Evolutionary conservation across 2,113 vertebrate genomes (phyloP).

Genomic region (Engraulis encrasicolus): DNA sequence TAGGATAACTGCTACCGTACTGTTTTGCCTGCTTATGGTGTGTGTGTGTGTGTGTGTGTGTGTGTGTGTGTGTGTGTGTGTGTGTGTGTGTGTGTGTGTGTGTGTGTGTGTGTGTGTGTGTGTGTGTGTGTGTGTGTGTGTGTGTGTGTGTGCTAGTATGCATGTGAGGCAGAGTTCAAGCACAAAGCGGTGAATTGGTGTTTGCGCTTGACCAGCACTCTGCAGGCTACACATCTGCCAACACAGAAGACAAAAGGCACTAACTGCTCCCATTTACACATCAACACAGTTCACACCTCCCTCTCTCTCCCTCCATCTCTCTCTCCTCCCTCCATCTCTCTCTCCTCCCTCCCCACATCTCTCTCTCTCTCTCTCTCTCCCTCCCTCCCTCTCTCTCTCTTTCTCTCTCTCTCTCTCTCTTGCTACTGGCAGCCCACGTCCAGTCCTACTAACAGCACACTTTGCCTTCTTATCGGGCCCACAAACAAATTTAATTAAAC

Average conservation of each 20-base stretch:
- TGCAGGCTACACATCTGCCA: background rate
- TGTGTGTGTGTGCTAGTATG: too few species aligned
- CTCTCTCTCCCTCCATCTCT: background rate
- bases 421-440: background rate
- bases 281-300: background rate
- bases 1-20: too few species aligned
- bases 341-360: background rate
- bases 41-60: too few species aligned
- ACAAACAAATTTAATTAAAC: constrained; percentile 18
- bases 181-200: background rate
- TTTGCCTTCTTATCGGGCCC: background rate
- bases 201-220: background rate
- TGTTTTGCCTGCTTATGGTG: too few species aligned
- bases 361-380: background rate
- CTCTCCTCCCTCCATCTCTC: background rate
- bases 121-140: too few species aligned
- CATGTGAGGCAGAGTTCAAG: background rate
- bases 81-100: too few species aligned
- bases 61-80: too few species aligned
- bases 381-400: background rate
- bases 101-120: too few species aligned
- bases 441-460: background rate
- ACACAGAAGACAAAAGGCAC: background rate
- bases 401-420: too few species aligned
- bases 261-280: constrained; percentile 12